Base-by-base conservation (phyloP, 2,888 invertebrate species). In the Salpingus planirostris region DNA sequence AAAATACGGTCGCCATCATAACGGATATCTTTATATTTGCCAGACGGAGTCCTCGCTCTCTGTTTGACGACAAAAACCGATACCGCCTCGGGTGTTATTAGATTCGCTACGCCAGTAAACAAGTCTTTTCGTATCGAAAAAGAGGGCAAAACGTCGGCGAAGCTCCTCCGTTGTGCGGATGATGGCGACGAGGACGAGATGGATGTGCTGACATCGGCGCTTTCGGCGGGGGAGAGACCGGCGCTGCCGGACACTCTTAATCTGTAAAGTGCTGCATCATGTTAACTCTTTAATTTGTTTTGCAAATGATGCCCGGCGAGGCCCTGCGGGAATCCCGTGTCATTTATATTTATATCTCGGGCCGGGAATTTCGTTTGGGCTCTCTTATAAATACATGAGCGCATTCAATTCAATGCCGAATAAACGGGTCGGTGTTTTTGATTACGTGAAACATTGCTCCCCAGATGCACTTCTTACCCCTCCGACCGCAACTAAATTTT, bases 241-340 rank as follows among this genome's bases (percentile, higher is more conserved):
- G 13, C 21, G 28, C 15, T 28, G 37, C 34, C 44, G 54, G 51
- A 53, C 54, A 52, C 39, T 44, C 47, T 43, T 59, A 59, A 60
- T 59, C 57, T 55, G 47, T 52, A 57, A 57, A 60, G 59, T 60
- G 59, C 59, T 59, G 57, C 59, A 53, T 54, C 58, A 56, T 58
- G 59, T 58, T 54, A 56, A 59, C 55, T 59, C 57, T 59, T 59
- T 58, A 60, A 60, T 59, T 59, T 59, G 59, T 59, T 60, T 60
- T 59, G 58, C 59, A 58, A 59, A 59, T 59, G 57, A 60, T 53
- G 50, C 51, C 41, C 46, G 38, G 37, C 42, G 39, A 40, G 42
- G 43, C 44, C 42, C 38, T 37, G 46, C 34, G 40, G 44, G 36
- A 35, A 36, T 31, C 33, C 42, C 35, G 41, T 39, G 44, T 46